A percentile compares a stretch with the other conserved stretches of the same genome.
Evolutionary conservation across 2,888 invertebrate genomes (phyloP).

Genomic region (Autographa pulchrina): DNA sequence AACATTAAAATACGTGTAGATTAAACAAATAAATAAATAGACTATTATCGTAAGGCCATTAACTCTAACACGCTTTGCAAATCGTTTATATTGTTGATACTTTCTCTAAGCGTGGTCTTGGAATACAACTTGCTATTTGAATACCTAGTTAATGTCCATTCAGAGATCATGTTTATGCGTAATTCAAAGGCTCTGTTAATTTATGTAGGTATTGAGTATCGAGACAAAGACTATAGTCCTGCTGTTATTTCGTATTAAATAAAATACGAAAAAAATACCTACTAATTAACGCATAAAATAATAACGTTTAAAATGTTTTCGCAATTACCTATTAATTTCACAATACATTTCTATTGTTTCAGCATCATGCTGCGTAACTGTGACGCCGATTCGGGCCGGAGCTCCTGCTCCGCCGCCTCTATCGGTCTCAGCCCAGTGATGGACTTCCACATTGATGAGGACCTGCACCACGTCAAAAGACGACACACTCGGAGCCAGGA

Average conservation of each 20-base stretch:
- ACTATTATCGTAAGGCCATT: background rate
- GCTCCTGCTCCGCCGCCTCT: conserved; percentile 86
- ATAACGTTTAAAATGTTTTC: background rate
- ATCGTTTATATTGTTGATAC: conserved; percentile 13
- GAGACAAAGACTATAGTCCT: background rate
- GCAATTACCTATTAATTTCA: conserved; percentile 11
- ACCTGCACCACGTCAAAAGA: conserved; percentile 59
- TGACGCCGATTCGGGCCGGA: conserved; percentile 86
- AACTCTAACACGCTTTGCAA: background rate
- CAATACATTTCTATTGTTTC: conserved; percentile 57
- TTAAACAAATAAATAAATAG: too few species aligned
- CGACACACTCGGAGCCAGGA: conserved; percentile 74
- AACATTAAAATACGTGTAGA: background rate
- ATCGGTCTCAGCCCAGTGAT: conserved; percentile 78
- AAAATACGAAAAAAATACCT: too few species aligned
- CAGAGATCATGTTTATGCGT: conserved; percentile 50
- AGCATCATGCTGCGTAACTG: conserved; percentile 80
- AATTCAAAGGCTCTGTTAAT: conserved; percentile 3
- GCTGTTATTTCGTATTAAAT: too few species aligned
- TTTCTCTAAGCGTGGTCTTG: conserved; percentile 36
- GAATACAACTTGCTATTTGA: conserved; percentile 52
- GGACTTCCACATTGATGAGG: conserved; percentile 68
- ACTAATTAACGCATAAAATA: background rate
- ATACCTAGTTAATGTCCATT: conserved; percentile 62
- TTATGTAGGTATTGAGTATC: background rate